Percentiles rank a stretch among this genome's conserved stretches.
Conservation (phyloP, 2,888 invertebrate species). For the Cryptosula pallasiana region DNA sequence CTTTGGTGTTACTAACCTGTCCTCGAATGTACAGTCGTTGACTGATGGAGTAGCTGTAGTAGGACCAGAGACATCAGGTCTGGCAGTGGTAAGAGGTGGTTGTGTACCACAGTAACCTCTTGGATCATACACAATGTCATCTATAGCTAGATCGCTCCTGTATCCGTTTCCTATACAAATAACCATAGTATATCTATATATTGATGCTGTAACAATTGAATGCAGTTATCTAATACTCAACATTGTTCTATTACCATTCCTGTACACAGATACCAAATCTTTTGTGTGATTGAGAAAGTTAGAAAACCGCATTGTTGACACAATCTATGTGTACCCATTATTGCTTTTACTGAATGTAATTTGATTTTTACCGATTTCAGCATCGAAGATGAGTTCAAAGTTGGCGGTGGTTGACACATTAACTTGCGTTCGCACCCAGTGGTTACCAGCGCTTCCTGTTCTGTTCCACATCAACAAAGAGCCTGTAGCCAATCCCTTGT, state of each 20-base stretch:
- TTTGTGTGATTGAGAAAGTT: no score
- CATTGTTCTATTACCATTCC: no score
- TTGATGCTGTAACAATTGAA: no score
- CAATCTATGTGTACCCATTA: no score
- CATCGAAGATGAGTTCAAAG: slow-evolving; percentile 1
- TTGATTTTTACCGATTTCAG: not conserved
- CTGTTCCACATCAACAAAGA: slow-evolving; percentile 32
- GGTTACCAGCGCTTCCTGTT: slow-evolving; percentile 38
- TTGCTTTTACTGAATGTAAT: no score
- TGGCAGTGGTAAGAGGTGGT: not conserved
- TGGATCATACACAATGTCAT: slow-evolving; percentile 45
- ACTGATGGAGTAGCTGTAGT: not conserved
- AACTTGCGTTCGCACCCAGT: slow-evolving; percentile 40
- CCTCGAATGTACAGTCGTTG: slow-evolving; percentile 13
- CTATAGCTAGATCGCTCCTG: slow-evolving; percentile 46
- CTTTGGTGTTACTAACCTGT: not conserved
- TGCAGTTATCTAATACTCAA: no score
- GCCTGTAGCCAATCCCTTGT: not conserved
- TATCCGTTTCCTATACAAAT: slow-evolving; percentile 32
- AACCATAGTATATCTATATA: no score
- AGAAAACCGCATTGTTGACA: no score
- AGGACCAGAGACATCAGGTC: not conserved
- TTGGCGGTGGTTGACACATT: slow-evolving; percentile 29
- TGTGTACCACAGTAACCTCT: slow-evolving; percentile 15
- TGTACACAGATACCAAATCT: no score